Conservation (phyloP, 2,113 vertebrate species). For the Serilophus lunatus region DNA sequence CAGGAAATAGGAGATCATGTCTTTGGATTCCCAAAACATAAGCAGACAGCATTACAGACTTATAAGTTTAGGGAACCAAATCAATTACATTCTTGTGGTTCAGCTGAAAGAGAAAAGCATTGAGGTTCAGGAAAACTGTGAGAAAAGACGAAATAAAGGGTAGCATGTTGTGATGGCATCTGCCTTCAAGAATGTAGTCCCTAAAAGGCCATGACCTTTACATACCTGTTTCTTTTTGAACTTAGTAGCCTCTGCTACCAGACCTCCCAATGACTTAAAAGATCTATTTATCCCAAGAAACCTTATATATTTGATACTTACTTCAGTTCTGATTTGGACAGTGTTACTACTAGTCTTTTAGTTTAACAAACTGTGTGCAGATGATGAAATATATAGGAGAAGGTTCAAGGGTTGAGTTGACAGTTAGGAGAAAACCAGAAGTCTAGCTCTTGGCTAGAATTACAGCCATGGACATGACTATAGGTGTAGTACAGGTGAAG, state of each 20-base stretch:
- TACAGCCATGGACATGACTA: not conserved
- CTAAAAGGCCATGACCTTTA: not conserved
- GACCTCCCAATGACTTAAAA: not conserved
- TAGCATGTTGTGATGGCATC: not conserved
- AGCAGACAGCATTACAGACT: not conserved
- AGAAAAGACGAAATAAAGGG: not conserved
- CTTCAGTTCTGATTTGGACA: not conserved
- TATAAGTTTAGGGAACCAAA: not conserved
- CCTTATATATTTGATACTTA: not conserved
- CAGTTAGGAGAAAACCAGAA: not conserved
- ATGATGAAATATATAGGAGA: not conserved
- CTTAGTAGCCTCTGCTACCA: not conserved
- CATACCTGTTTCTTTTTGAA: not conserved
- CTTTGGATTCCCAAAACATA: not conserved
- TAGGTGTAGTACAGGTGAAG: not conserved
- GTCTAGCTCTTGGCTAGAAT: not conserved
- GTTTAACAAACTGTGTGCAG: not conserved
- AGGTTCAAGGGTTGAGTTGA: rapidly evolving
- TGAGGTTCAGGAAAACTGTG: not conserved
- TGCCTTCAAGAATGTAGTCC: not conserved
- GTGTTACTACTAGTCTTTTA: not conserved
- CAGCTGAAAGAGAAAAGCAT: not conserved
- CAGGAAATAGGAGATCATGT: not conserved
- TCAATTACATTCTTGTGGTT: not conserved
- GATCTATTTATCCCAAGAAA: not conserved